These are phyloP conservation scores for Linnaemya tessellans DNA, from an alignment of 2,888 invertebrate genomes.

Conservation along the genomic window DNA sequence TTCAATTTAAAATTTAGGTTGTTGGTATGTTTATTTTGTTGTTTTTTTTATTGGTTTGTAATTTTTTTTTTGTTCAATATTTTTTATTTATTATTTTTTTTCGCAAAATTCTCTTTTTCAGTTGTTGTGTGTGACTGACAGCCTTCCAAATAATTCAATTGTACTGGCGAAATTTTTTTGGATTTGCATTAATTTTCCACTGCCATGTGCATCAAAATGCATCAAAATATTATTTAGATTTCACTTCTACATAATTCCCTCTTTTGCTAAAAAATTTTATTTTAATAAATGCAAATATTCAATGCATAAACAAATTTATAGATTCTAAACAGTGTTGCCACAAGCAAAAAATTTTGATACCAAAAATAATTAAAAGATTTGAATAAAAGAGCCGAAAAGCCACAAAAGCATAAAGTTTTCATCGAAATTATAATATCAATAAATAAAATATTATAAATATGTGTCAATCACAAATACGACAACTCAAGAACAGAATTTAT, in stretches of 20 bases:
- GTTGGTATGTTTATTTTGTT: constrained; percentile 5
- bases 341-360: too few relatives aligned
- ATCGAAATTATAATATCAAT: too few relatives aligned
- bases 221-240: neutral
- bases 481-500: too few relatives aligned
- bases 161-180: neutral
- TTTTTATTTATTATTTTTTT: constrained; percentile 3
- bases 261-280: neutral
- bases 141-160: constrained; percentile 21
- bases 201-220: constrained; percentile 4
- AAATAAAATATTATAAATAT: too few relatives aligned
- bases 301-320: too few relatives aligned
- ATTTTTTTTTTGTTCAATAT: neutral
- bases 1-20: constrained; percentile 56
- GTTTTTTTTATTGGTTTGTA: constrained; percentile 8
- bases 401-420: too few relatives aligned
- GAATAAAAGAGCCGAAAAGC: too few relatives aligned
- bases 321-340: too few relatives aligned
- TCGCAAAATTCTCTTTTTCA: neutral
- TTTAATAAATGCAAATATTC: neutral
- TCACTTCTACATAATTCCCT: neutral
- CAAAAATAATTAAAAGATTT: too few relatives aligned
- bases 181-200: constrained; percentile 1
- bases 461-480: too few relatives aligned
- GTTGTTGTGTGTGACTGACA: constrained; percentile 35